Conservation (phyloP, 2,113 vertebrate species). For the Eulacestoma nigropectus region DNA sequence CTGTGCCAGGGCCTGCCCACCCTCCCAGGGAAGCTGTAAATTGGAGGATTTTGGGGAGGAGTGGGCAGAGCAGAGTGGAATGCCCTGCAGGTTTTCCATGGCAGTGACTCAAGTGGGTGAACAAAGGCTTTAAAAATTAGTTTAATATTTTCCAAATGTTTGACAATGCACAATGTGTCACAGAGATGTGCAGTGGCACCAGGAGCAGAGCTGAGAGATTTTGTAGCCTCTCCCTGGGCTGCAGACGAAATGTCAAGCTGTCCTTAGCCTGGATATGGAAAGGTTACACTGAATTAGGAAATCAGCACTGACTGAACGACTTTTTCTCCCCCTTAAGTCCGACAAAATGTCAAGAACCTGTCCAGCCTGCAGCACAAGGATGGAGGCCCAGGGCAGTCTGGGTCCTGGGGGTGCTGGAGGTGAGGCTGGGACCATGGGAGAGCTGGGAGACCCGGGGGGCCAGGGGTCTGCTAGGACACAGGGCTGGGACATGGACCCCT, state of each 20-base stretch:
- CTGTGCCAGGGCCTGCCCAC: neutral
- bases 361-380: neutral
- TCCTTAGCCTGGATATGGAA: slow-evolving; percentile 5
- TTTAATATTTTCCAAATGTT: neutral
- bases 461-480: neutral
- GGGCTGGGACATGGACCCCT: fast-evolving
- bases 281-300: neutral
- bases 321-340: neutral
- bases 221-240: neutral
- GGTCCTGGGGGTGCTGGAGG: neutral
- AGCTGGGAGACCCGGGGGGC: neutral
- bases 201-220: neutral
- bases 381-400: neutral
- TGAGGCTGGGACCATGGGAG: fast-evolving
- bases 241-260: neutral
- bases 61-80: neutral
- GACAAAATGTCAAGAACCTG: neutral
- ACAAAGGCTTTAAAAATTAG: neutral
- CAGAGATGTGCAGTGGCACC: neutral
- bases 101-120: neutral
- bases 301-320: neutral
- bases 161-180: neutral
- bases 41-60: neutral
- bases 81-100: neutral
- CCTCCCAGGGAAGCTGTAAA: neutral